phyloP scores from a whole-genome alignment of 2,113 vertebrate genomes.

The Xenopus borealis region DNA sequence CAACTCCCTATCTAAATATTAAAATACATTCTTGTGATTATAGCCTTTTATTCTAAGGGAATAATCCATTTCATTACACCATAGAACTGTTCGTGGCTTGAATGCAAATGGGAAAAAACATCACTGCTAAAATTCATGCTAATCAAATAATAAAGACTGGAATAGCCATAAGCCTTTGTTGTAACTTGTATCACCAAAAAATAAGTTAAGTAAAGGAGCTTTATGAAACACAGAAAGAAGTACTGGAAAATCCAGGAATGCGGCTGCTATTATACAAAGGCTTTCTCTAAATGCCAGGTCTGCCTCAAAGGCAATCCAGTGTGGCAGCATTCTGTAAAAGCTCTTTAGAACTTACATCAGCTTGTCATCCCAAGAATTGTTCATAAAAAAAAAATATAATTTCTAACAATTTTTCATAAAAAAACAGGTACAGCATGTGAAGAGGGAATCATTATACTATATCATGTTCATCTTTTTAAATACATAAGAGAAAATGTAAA shows the following conservation, averaged over 20 bases:
- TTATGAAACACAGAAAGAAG: conserved; percentile 33
- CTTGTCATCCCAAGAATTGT: conserved; percentile 19
- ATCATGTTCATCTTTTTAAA: too few species aligned
- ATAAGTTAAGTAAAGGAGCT: conserved; percentile 15
- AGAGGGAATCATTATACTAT: too few species aligned
- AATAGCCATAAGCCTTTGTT: conserved; percentile 11
- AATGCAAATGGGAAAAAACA: too few species aligned
- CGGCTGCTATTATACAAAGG: conserved; percentile 54
- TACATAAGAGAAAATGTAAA: too few species aligned
- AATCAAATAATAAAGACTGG: neutral
- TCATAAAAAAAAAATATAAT: neutral
- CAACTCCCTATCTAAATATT: too few species aligned
- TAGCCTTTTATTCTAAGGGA: too few species aligned
- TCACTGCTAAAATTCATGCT: too few species aligned
- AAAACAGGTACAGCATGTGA: too few species aligned
- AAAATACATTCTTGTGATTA: too few species aligned
- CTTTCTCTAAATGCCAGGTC: conserved; percentile 37
- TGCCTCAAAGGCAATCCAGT: conserved; percentile 47
- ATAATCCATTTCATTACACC: too few species aligned
- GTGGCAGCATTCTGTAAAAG: conserved; percentile 43
- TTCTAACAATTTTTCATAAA: too few species aligned
- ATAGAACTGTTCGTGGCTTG: too few species aligned
- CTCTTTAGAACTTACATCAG: conserved; percentile 50
- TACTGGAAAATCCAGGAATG: conserved; percentile 30
- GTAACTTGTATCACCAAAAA: neutral